These are phyloP conservation scores for Probosciger aterrimus DNA, from an alignment of 2,113 vertebrate genomes.

Conservation along the genomic window DNA sequence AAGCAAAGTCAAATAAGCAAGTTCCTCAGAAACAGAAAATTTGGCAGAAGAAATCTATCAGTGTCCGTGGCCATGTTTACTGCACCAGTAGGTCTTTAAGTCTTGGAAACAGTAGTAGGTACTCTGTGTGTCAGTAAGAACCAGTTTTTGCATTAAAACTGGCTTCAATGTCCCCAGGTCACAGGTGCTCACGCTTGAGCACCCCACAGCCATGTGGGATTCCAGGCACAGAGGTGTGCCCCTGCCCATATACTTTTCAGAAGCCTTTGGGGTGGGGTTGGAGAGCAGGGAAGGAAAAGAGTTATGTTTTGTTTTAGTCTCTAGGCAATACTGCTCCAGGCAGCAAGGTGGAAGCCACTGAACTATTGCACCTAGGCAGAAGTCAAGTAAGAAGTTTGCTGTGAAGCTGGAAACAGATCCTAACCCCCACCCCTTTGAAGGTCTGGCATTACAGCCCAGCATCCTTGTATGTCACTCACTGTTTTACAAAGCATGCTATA, in stretches of 20 bases:
- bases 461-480: fast-evolving
- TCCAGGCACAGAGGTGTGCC: background rate
- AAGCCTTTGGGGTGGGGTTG: background rate
- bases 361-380: background rate
- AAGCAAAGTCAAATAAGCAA: background rate
- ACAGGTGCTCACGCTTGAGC: background rate
- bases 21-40: background rate
- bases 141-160: background rate
- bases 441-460: background rate
- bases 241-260: background rate
- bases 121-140: background rate
- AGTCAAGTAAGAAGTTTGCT: background rate
- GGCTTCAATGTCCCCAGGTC: background rate
- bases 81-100: background rate
- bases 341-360: background rate
- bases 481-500: background rate
- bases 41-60: background rate
- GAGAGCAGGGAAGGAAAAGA: background rate
- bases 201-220: fast-evolving
- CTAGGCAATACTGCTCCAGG: background rate
- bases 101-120: background rate
- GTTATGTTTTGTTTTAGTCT: background rate
- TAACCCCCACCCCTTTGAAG: background rate
- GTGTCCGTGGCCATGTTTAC: background rate
- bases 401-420: background rate